Percentiles rank a stretch among this genome's conserved stretches.
Conservation (phyloP, 2,113 vertebrate species). For the Oryzias curvinotus region DNA sequence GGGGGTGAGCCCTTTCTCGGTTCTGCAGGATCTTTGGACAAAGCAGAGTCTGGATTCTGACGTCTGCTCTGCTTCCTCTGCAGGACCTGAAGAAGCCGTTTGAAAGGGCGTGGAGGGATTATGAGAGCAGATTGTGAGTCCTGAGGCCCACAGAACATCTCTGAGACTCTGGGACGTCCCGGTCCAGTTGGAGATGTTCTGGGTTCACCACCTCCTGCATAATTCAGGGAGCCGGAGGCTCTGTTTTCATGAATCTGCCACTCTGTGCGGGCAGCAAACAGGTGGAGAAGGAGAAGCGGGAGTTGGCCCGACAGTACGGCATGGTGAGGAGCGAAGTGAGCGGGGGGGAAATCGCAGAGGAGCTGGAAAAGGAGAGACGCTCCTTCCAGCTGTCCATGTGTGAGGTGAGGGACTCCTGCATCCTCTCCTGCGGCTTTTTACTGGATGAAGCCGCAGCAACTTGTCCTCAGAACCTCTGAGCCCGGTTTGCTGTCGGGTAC, state of each 20-base stretch:
- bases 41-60: background rate
- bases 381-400: conserved; percentile 71
- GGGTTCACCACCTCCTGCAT: background rate
- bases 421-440: background rate
- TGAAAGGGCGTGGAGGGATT: conserved; percentile 65
- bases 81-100: conserved; percentile 72
- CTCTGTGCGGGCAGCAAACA: conserved; percentile 55
- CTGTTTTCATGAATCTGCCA: background rate
- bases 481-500: too few species aligned
- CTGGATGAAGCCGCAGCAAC: background rate
- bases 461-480: background rate
- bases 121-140: conserved; percentile 70
- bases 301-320: conserved; percentile 66
- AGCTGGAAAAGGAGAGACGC: conserved; percentile 68
- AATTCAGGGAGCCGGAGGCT: background rate
- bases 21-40: background rate
- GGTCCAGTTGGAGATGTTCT: background rate
- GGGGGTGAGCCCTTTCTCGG: conserved; percentile 48
- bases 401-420: conserved; percentile 42
- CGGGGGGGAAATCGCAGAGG: conserved; percentile 67
- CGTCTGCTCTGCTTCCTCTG: background rate
- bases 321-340: conserved; percentile 70
- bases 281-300: conserved; percentile 71
- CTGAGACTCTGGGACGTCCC: background rate
- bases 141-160: background rate